Percentiles rank a stretch among this genome's conserved stretches.
Evolutionary conservation across 2,113 vertebrate genomes (phyloP).

Genomic region (Chelonoidis abingdonii): DNA sequence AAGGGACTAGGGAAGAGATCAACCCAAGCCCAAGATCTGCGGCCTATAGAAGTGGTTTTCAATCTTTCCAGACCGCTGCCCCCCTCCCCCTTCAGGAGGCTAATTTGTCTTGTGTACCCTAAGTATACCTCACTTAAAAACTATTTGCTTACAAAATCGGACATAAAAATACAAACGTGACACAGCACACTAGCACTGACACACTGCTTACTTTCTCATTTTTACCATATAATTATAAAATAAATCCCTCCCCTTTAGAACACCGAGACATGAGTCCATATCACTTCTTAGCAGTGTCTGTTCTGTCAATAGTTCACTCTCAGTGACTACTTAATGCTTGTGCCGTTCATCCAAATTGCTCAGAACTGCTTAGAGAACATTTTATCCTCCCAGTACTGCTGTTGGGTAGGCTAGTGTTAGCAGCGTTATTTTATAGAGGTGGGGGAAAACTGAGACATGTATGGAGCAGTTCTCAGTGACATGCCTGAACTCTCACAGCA

Average conservation of each 20-base stretch:
- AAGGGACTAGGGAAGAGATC: background rate
- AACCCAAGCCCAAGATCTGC: background rate
- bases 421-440: background rate
- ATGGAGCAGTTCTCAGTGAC: constrained; percentile 1
- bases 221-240: no score
- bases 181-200: no score
- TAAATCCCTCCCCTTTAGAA: background rate
- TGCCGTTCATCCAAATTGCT: background rate
- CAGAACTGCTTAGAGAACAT: background rate
- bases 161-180: no score
- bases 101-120: no score
- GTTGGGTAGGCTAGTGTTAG: background rate
- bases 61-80: no score
- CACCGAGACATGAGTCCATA: background rate
- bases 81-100: no score
- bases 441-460: constrained; percentile 1
- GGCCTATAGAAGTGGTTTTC: no score
- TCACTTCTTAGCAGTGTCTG: background rate
- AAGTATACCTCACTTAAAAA: no score
- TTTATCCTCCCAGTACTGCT: background rate
- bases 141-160: no score
- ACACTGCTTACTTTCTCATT: no score
- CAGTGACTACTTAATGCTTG: accelerated
- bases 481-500: constrained; percentile 38
- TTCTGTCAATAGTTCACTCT: background rate